Evolutionary conservation across 1,140 invertebrate genomes (phyloP).

Genomic region (Laupala kohalensis): DNA sequence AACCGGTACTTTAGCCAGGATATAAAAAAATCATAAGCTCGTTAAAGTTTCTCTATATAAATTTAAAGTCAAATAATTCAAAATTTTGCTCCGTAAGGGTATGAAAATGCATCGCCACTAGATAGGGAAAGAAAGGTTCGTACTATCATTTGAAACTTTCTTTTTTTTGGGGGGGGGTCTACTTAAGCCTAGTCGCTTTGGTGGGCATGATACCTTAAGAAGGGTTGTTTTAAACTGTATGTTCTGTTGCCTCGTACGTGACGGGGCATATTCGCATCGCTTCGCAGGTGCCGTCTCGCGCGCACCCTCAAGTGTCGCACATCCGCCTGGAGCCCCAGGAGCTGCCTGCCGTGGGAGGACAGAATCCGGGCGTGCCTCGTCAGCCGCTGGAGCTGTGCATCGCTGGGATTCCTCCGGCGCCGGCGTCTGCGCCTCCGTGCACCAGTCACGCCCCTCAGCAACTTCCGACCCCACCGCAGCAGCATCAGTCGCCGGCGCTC

Average conservation of each 20-base stretch:
- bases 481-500: constrained; percentile 7
- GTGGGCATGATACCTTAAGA: too few species aligned
- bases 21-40: too few species aligned
- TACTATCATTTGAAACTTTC: too few species aligned
- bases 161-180: too few species aligned
- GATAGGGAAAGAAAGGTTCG: too few species aligned
- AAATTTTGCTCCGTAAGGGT: too few species aligned
- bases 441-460: background rate
- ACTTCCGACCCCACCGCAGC: background rate
- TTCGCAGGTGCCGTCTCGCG: background rate
- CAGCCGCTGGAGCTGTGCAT: background rate
- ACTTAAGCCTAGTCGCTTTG: too few species aligned
- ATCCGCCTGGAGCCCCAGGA: constrained; percentile 32
- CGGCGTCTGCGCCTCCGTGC: background rate
- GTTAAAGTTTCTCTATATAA: too few species aligned
- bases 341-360: constrained; percentile 9
- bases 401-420: background rate
- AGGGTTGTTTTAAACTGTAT: background rate
- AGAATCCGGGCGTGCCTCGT: constrained; percentile 13
- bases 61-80: too few species aligned
- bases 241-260: background rate
- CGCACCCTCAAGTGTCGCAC: constrained; percentile 23
- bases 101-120: too few species aligned
- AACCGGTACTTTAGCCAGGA: too few species aligned
- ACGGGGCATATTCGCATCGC: background rate